These are phyloP conservation scores for Caenorhabditis latens DNA, from an alignment of 1,140 invertebrate species.

Conservation along the genomic window DNA sequence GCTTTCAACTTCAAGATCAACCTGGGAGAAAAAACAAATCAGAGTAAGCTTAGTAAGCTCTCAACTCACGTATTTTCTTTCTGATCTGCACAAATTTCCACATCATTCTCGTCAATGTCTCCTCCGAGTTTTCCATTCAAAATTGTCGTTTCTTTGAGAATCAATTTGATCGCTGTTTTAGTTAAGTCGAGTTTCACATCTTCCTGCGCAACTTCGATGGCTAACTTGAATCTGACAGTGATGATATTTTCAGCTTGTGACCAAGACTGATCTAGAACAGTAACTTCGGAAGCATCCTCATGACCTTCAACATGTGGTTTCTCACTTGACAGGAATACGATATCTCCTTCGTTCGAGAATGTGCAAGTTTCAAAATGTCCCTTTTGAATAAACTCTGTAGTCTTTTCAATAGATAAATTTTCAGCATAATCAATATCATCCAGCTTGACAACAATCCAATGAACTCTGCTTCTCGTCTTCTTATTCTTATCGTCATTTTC, in stretches of 20 bases:
- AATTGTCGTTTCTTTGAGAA: neutral
- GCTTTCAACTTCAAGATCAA: neutral
- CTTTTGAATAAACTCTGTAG: neutral
- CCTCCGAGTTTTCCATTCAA: conserved; percentile 20
- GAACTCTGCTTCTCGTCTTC: neutral
- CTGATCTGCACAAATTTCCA: neutral
- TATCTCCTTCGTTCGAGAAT: neutral
- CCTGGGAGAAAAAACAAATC: neutral
- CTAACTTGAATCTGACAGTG: neutral
- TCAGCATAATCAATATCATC: conserved; percentile 19
- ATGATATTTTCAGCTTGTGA: neutral
- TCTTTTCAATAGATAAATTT: neutral
- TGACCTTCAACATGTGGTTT: conserved; percentile 5
- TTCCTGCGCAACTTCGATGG: neutral
- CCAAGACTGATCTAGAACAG: neutral
- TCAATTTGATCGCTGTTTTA: neutral
- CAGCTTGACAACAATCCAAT: neutral
- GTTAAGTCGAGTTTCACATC: neutral
- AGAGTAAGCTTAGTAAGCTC: neutral
- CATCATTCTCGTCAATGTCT: conserved; percentile 25
- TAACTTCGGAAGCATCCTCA: neutral
- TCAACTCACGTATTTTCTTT: neutral
- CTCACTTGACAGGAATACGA: conserved; percentile 21
- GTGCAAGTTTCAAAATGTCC: conserved; percentile 36
- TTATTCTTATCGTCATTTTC: neutral